These are phyloP conservation scores for Miichthys miiuy DNA, from an alignment of 2,797 vertebrate species.

Conservation along the genomic window DNA sequence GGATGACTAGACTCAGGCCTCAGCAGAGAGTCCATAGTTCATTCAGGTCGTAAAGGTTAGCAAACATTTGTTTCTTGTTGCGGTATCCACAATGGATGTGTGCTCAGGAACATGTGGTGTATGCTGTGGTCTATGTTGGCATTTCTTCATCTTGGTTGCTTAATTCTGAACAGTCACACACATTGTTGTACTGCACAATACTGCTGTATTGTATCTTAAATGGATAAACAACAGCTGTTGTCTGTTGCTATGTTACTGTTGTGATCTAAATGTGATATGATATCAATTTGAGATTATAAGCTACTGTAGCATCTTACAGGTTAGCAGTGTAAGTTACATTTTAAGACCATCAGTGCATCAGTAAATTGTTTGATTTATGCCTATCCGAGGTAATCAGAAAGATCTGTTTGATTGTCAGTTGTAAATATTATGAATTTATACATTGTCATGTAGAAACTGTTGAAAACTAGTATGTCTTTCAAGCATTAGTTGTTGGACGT, in stretches of 20 bases:
- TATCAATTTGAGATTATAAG: conserved; percentile 24
- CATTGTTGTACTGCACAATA: conserved; percentile 7
- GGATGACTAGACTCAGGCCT: conserved; percentile 13
- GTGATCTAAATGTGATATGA: conserved; percentile 5
- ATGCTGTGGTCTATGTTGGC: conserved; percentile 9
- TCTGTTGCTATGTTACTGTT: conserved; percentile 39
- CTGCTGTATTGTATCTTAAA: neutral
- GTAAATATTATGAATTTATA: neutral
- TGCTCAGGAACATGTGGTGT: conserved; percentile 28
- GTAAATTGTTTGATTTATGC: neutral
- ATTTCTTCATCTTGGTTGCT: conserved; percentile 9
- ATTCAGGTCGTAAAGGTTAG: conserved; percentile 13
- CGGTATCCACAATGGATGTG: conserved; percentile 11
- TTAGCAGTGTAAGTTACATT: neutral
- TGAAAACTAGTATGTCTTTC: neutral
- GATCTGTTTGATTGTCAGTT: neutral
- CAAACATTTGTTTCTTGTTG: conserved; percentile 43
- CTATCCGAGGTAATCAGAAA: neutral
- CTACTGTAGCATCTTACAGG: neutral
- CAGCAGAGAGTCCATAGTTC: conserved; percentile 24
- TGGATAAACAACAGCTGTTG: conserved; percentile 15
- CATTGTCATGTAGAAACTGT: conserved; percentile 5
- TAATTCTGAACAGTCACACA: conserved; percentile 1
- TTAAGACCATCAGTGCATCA: neutral
- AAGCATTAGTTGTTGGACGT: conserved; percentile 1